These are phyloP conservation scores for Pristionchus exspectatus DNA, from an alignment of 2,888 invertebrate species.

Conservation along the genomic window DNA sequence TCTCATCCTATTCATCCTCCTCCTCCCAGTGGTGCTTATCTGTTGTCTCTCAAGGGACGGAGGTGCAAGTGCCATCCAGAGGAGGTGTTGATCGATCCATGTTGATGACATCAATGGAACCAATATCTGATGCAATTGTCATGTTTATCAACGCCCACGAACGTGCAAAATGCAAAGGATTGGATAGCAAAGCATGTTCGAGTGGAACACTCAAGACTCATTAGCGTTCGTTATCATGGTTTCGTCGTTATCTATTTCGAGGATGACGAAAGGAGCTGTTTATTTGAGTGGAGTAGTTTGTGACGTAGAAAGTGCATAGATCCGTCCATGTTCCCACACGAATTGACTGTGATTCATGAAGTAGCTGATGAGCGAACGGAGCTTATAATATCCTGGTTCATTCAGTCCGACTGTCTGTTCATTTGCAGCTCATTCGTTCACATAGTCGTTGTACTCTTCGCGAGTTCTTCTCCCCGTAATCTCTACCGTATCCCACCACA, in stretches of 20 bases:
- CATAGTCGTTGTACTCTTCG: background rate
- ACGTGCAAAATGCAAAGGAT: background rate
- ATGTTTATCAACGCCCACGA: background rate
- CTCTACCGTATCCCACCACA: conserved; percentile 37
- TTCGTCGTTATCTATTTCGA: background rate
- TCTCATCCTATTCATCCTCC: conserved; percentile 42
- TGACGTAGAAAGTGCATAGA: background rate
- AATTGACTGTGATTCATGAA: background rate
- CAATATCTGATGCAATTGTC: background rate
- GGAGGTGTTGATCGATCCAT: background rate
- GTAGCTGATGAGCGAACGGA: background rate
- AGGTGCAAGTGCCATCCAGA: conserved; percentile 11
- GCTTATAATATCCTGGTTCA: background rate
- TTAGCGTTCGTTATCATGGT: background rate
- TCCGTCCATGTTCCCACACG: background rate
- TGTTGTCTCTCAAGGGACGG: background rate
- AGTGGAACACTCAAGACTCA: background rate
- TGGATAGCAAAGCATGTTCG: background rate
- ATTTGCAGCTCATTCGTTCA: background rate
- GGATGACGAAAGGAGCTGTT: background rate
- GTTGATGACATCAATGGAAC: background rate
- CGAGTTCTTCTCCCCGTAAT: background rate
- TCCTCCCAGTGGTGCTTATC: conserved; percentile 25
- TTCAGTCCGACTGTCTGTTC: background rate
- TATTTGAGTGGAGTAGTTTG: background rate